Evolutionary conservation across 2,888 invertebrate species (phyloP).

Genomic region (Mechanitis mazaeus): DNA sequence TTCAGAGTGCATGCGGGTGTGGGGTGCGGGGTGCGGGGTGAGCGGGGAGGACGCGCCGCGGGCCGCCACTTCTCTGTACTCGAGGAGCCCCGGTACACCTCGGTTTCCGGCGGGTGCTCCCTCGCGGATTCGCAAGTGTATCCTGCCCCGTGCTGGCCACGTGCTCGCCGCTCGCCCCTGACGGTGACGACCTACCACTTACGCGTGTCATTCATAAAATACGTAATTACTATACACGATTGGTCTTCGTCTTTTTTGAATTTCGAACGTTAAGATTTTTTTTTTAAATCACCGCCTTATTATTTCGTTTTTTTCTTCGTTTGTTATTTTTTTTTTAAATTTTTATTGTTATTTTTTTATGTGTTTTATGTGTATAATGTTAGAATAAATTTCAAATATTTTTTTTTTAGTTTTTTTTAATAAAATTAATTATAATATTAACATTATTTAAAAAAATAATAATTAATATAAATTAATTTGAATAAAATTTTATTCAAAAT

Average conservation of each 20-base stretch:
- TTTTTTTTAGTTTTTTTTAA: no score
- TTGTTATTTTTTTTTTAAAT: no score
- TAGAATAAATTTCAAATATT: no score
- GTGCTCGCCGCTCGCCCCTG: conserved; percentile 43
- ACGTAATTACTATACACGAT: conserved; percentile 54
- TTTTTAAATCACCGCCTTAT: neutral
- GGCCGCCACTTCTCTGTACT: conserved; percentile 73
- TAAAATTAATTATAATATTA: no score
- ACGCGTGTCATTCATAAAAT: conserved; percentile 57
- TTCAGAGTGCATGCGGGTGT: conserved; percentile 67
- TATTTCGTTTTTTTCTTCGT: neutral
- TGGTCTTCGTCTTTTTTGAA: conserved; percentile 30
- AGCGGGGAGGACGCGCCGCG: conserved; percentile 61
- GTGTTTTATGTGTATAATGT: no score
- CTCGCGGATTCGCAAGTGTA: conserved; percentile 68
- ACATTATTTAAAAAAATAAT: no score
- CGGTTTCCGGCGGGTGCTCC: conserved; percentile 72
- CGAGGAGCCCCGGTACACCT: conserved; percentile 75
- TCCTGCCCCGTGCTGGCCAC: conserved; percentile 65
- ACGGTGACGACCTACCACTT: conserved; percentile 38
- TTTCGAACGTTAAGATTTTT: conserved; percentile 25
- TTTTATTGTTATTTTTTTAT: no score
- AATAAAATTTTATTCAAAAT: no score
- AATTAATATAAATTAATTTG: no score
- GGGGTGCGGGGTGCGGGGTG: conserved; percentile 43